phyloP scores from a whole-genome alignment of 2,797 vertebrate genomes.

The Sebastes cheni region DNA sequence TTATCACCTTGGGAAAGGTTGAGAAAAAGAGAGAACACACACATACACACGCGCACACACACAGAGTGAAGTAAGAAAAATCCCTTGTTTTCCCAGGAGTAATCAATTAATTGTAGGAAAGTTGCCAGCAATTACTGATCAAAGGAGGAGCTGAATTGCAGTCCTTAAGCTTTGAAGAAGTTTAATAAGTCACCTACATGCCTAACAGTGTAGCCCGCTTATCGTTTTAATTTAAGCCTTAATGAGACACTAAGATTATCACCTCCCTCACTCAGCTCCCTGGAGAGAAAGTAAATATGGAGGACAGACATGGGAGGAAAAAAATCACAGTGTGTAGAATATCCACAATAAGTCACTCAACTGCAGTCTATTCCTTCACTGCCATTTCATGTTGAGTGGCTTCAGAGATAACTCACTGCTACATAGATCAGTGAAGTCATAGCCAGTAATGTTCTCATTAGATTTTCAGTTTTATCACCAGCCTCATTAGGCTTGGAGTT shows the following conservation, averaged over 20 bases:
- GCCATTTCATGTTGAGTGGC: neutral
- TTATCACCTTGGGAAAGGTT: slow-evolving; percentile 62
- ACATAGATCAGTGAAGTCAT: slow-evolving; percentile 10
- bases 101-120: slow-evolving; percentile 81
- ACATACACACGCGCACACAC: neutral
- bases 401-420: slow-evolving; percentile 12
- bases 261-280: slow-evolving; percentile 51
- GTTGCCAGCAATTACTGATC: slow-evolving; percentile 80
- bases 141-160: slow-evolving; percentile 73
- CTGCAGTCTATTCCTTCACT: neutral
- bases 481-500: neutral
- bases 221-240: slow-evolving; percentile 77
- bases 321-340: slow-evolving; percentile 1
- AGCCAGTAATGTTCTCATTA: slow-evolving; percentile 1
- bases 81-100: slow-evolving; percentile 68
- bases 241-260: slow-evolving; percentile 77
- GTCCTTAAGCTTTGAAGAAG: slow-evolving; percentile 77
- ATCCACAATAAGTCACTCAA: slow-evolving; percentile 6
- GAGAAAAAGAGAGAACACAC: slow-evolving; percentile 23
- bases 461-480: neutral
- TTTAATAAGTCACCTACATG: slow-evolving; percentile 80
- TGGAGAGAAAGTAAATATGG: slow-evolving; percentile 52
- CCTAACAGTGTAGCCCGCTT: slow-evolving; percentile 69
- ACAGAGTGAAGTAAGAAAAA: slow-evolving; percentile 27
- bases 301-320: slow-evolving; percentile 28